These are phyloP conservation scores for Siniperca undulata DNA, from an alignment of 2,797 vertebrate genomes.

Conservation along the genomic window DNA sequence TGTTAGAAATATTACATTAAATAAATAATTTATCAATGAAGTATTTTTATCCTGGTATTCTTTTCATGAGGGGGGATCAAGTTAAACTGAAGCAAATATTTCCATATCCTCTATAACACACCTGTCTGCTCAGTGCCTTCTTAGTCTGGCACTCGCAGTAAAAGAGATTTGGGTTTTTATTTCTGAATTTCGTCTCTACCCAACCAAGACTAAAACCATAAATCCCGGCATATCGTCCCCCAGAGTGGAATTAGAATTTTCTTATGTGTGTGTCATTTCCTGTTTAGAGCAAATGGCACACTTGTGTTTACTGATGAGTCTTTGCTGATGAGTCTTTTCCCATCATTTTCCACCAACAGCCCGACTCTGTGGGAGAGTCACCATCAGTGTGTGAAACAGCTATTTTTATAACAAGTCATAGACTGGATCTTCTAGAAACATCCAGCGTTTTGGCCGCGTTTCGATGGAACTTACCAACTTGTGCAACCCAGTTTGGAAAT, in stretches of 20 bases:
- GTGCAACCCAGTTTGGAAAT: constrained; percentile 5
- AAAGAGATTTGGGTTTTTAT: constrained; percentile 12
- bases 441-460: constrained; percentile 15
- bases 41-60: neutral
- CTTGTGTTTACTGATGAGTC: constrained; percentile 69
- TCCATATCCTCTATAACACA: neutral
- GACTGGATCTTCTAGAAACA: constrained; percentile 38
- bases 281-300: constrained; percentile 61
- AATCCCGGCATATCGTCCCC: neutral
- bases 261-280: constrained; percentile 60
- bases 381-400: constrained; percentile 60
- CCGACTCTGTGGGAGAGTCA: constrained; percentile 54
- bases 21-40: constrained; percentile 5
- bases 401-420: constrained; percentile 58
- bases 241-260: constrained; percentile 16
- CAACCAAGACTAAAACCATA: neutral
- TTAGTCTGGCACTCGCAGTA: neutral
- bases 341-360: constrained; percentile 45
- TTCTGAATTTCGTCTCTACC: neutral
- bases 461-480: neutral
- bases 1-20: neutral
- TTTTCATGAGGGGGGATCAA: neutral
- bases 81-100: neutral
- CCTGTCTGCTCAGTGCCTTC: neutral
- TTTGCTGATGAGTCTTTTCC: constrained; percentile 69